Conservation (phyloP, 2,113 vertebrate genomes). For the Colinus virginianus region DNA sequence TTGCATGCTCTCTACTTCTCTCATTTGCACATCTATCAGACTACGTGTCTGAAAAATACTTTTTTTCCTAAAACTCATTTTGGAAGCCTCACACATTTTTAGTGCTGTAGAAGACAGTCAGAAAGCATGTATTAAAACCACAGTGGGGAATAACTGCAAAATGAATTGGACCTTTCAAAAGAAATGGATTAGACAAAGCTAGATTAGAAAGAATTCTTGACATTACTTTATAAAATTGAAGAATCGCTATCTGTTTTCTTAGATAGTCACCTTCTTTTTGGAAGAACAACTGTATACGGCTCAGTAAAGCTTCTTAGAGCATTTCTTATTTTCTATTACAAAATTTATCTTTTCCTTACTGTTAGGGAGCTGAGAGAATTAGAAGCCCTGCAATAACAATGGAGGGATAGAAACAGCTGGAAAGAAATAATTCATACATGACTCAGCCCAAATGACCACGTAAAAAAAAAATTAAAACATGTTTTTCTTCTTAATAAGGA, state of each 20-base stretch:
- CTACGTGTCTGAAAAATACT: neutral
- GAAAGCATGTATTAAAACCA: neutral
- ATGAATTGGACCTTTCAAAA: neutral
- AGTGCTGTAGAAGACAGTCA: neutral
- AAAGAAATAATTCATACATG: neutral
- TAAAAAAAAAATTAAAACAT: neutral
- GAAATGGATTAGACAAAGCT: neutral
- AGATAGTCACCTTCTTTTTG: neutral
- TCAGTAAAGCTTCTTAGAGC: neutral
- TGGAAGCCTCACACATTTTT: neutral
- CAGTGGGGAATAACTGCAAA: neutral
- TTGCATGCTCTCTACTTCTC: neutral
- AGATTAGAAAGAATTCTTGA: neutral
- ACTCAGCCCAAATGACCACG: neutral
- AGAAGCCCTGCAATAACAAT: fast-evolving
- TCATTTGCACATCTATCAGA: neutral
- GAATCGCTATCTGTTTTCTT: neutral
- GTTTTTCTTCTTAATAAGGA: neutral
- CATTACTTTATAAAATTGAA: neutral
- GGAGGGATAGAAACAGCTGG: neutral
- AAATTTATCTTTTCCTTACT: neutral
- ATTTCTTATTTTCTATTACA: neutral
- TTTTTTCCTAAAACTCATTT: neutral
- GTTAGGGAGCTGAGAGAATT: neutral
- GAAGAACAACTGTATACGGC: neutral